Evolutionary conservation across 1,140 invertebrate species (phyloP).

Genomic region (Pteromalus puparum): DNA sequence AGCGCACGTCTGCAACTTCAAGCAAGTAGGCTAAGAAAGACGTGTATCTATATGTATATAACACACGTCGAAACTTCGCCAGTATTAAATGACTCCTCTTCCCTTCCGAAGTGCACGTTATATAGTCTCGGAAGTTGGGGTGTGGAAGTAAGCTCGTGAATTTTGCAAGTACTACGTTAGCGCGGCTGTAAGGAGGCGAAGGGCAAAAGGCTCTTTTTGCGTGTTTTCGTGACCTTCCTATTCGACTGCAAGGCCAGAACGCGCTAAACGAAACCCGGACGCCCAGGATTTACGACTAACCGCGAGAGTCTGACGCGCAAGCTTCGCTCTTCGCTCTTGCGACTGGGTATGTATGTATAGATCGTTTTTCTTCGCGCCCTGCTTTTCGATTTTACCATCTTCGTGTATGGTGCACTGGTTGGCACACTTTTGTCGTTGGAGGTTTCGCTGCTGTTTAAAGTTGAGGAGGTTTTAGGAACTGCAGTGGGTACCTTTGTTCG

Average conservation of each 20-base stretch:
- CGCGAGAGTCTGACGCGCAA: not conserved
- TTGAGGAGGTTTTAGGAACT: not conserved
- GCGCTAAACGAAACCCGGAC: not conserved
- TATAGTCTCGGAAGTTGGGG: not conserved
- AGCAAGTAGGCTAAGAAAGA: not conserved
- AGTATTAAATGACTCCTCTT: not conserved
- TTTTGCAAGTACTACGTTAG: not conserved
- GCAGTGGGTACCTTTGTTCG: too few species aligned
- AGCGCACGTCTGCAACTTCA: not conserved
- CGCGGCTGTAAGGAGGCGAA: not conserved
- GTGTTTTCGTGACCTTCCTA: constrained; percentile 32
- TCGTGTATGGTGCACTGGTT: not conserved
- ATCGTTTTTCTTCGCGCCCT: not conserved
- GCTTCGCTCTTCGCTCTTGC: not conserved
- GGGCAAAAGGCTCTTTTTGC: constrained; percentile 2
- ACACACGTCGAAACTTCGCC: not conserved
- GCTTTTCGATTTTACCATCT: not conserved
- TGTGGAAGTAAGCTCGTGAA: not conserved
- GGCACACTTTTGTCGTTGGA: not conserved
- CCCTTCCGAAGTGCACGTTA: not conserved
- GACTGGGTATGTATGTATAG: too few species aligned
- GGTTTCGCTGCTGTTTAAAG: not conserved
- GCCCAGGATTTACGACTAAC: constrained; percentile 19
- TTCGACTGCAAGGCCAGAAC: not conserved
- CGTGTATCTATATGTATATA: not conserved